phyloP scores from a whole-genome alignment of 2,888 invertebrate species.

The Drosophila nr. fundita region DNA sequence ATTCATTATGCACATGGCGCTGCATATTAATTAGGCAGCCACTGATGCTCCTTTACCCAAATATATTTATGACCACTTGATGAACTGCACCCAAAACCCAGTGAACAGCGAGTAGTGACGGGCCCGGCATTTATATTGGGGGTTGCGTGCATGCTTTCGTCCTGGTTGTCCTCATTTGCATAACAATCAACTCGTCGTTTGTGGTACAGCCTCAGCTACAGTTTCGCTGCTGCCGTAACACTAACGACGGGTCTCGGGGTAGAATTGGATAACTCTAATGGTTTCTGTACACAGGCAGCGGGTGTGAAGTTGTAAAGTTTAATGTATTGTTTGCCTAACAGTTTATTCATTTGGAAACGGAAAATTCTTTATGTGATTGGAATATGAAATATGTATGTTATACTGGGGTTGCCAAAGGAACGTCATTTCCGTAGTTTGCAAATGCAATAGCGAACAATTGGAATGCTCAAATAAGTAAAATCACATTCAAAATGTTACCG shows the following conservation, averaged over 20 bases:
- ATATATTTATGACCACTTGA: constrained; percentile 80
- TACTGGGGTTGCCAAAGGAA: constrained; percentile 35
- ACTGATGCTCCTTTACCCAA: constrained; percentile 42
- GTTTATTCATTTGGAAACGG: constrained; percentile 80
- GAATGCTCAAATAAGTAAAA: background rate
- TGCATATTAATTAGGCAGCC: constrained; percentile 78
- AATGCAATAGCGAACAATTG: constrained; percentile 4
- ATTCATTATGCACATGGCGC: constrained; percentile 83
- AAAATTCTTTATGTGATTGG: constrained; percentile 58
- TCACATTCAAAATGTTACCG: background rate
- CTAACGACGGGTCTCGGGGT: constrained; percentile 33
- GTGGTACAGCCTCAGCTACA: constrained; percentile 67
- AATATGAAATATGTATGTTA: constrained; percentile 57
- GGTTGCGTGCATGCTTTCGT: constrained; percentile 62
- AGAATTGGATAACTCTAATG: constrained; percentile 61
- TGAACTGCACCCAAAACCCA: constrained; percentile 73
- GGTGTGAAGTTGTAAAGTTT: constrained; percentile 83
- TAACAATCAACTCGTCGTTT: constrained; percentile 81
- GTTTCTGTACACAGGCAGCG: constrained; percentile 69
- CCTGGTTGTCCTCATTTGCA: constrained; percentile 77
- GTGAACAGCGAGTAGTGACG: constrained; percentile 1
- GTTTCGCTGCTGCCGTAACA: constrained; percentile 22
- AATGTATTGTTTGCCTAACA: constrained; percentile 78
- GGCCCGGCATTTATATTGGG: constrained; percentile 18
- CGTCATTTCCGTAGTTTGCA: constrained; percentile 22